These are phyloP conservation scores for Salvator merianae DNA, from an alignment of 2,113 vertebrate genomes.

Conservation along the genomic window DNA sequence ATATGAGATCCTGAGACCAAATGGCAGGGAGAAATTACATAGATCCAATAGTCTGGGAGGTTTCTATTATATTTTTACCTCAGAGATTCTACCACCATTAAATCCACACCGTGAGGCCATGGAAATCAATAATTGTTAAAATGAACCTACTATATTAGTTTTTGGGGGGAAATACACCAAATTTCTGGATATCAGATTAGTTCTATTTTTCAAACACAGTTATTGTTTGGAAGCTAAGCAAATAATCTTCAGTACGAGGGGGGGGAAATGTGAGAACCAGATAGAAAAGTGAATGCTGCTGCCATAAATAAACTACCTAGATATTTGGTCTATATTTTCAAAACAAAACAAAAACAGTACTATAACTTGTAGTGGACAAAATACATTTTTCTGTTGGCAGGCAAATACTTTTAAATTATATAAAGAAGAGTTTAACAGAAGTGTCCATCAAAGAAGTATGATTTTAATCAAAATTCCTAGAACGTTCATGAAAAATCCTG, in stretches of 20 bases:
- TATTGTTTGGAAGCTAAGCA: constrained; percentile 63
- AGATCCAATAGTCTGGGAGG: constrained; percentile 68
- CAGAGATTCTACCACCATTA: constrained; percentile 62
- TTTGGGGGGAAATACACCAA: constrained; percentile 72
- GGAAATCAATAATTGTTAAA: constrained; percentile 66
- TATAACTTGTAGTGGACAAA: constrained; percentile 71
- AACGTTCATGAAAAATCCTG: constrained; percentile 84
- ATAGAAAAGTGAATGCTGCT: constrained; percentile 45
- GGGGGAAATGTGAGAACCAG: constrained; percentile 48
- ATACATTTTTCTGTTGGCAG: constrained; percentile 70
- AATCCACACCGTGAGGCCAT: constrained; percentile 65
- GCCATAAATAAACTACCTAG: constrained; percentile 45
- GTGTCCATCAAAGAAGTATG: constrained; percentile 88
- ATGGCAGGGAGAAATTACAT: constrained; percentile 66
- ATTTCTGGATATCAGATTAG: constrained; percentile 61
- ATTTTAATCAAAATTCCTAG: constrained; percentile 91
- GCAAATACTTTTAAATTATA: constrained; percentile 68
- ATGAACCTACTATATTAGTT: constrained; percentile 73
- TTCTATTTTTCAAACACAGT: constrained; percentile 68
- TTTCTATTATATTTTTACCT: constrained; percentile 65
- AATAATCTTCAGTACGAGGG: constrained; percentile 60
- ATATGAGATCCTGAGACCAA: constrained; percentile 70
- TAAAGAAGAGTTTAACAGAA: constrained; percentile 73
- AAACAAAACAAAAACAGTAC: constrained; percentile 70
- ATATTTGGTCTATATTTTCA: constrained; percentile 65